Conservation (phyloP, 2,113 vertebrate genomes). For the Talpa occidentalis region DNA sequence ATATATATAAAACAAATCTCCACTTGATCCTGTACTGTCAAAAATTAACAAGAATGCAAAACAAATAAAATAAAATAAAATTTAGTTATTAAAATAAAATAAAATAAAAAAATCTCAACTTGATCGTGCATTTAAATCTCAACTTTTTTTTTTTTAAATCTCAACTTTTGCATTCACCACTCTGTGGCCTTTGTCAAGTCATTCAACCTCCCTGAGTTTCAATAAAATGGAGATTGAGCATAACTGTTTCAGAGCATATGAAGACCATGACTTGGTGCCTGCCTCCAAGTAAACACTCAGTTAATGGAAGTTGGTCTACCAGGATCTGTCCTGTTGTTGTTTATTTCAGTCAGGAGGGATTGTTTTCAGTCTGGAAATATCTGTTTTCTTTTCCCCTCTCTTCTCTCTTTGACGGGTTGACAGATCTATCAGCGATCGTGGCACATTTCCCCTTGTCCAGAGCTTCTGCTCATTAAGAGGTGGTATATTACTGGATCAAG, state of each 20-base stretch:
- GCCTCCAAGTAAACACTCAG: background rate
- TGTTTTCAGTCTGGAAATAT: background rate
- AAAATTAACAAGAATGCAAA: no score
- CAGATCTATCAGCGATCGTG: background rate
- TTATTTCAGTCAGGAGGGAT: background rate
- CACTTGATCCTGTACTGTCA: no score
- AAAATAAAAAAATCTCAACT: no score
- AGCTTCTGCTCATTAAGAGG: slow-evolving; percentile 85
- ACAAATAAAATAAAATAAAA: no score
- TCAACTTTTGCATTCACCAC: background rate
- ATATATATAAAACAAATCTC: no score
- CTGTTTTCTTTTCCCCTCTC: background rate
- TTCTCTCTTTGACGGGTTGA: background rate
- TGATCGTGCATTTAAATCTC: background rate
- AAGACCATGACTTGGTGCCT: background rate
- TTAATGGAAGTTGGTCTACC: background rate
- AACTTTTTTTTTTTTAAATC: background rate
- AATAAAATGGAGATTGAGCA: background rate
- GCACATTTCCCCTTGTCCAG: slow-evolving; percentile 58
- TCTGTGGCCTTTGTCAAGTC: background rate
- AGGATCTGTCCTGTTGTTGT: background rate
- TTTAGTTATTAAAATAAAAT: no score
- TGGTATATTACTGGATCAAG: no score
- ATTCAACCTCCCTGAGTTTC: background rate
- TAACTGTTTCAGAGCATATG: background rate